Conservation (phyloP, 2,113 vertebrate species). For the Agelaius tricolor region DNA sequence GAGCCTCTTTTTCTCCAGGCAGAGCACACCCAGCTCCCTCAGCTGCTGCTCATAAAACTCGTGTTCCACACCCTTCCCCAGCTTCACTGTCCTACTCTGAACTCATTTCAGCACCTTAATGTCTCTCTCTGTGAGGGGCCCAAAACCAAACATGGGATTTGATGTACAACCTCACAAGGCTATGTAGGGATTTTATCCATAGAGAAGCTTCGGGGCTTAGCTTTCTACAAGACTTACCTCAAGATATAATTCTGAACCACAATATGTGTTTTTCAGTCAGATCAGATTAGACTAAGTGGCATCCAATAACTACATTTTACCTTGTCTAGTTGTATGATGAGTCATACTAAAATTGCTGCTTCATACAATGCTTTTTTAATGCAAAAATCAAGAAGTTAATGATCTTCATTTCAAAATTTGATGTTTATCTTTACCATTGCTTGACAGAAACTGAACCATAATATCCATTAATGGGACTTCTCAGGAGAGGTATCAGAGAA, state of each 20-base stretch:
- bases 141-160: not conserved
- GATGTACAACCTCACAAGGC: no score
- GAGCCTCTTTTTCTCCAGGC: not conserved
- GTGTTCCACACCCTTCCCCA: not conserved
- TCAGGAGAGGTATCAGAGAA: not conserved
- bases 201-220: not conserved
- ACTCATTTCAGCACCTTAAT: fast-evolving
- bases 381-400: not conserved
- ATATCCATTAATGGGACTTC: not conserved
- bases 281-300: not conserved
- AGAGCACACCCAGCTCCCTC: not conserved
- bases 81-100: not conserved
- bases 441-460: not conserved
- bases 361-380: not conserved
- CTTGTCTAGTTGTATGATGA: not conserved
- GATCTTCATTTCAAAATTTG: not conserved
- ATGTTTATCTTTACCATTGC: not conserved
- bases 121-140: not conserved
- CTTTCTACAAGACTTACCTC: not conserved
- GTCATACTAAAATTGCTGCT: not conserved
- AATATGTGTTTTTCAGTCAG: not conserved
- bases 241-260: not conserved
- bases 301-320: not conserved
- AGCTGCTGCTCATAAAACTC: not conserved
- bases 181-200: not conserved